A percentile compares a stretch with the other conserved stretches of the same genome.
Conservation (phyloP, 2,888 invertebrate genomes). For the Tinea pellionella region DNA sequence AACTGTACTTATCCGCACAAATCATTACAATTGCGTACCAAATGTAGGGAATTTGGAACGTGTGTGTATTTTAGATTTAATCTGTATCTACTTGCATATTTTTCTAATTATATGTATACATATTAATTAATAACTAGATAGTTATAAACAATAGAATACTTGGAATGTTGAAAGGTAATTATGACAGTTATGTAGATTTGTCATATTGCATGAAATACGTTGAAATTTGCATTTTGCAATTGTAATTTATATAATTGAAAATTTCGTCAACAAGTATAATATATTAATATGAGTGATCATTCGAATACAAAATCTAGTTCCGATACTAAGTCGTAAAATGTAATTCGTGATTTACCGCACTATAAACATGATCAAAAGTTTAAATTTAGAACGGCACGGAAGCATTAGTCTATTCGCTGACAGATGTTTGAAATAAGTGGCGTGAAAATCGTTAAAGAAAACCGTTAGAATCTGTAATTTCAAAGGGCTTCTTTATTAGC, state of each 20-base stretch:
- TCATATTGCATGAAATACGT: too few relatives aligned
- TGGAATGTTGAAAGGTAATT: background rate
- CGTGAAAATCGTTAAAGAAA: constrained; percentile 44
- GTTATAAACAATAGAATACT: background rate
- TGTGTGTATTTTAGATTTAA: background rate
- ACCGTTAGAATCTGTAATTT: constrained; percentile 36
- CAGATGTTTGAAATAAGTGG: constrained; percentile 54
- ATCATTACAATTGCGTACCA: constrained; percentile 27
- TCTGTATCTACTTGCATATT: background rate
- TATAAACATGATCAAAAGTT: constrained; percentile 60
- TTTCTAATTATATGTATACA: background rate
- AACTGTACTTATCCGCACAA: constrained; percentile 46
- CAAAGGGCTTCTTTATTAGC: constrained; percentile 32
- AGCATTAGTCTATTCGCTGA: constrained; percentile 62
- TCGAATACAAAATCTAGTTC: background rate
- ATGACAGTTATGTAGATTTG: too few relatives aligned
- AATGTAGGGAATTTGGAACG: background rate
- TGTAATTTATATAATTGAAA: background rate
- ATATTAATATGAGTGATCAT: background rate
- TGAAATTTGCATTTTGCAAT: too few relatives aligned
- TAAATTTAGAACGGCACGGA: constrained; percentile 58
- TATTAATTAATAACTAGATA: background rate
- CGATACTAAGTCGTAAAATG: background rate
- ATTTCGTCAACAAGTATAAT: background rate
- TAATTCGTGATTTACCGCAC: constrained; percentile 21